Percentiles rank a stretch among this genome's conserved stretches.
These are phyloP conservation scores for Spodoptera litura DNA, from an alignment of 1,140 invertebrate species.

Conservation along the genomic window DNA sequence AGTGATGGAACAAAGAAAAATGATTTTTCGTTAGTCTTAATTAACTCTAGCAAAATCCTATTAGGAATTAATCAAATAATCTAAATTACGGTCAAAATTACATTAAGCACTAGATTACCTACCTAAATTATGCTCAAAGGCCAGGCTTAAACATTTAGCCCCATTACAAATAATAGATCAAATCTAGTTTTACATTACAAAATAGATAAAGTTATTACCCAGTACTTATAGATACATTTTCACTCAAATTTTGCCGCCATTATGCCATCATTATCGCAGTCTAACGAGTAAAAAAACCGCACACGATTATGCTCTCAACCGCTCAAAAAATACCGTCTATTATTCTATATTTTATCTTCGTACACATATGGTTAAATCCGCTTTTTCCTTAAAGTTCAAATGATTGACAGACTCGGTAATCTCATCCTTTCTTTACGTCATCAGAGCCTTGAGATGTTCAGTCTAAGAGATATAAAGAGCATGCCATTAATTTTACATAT, in stretches of 20 bases:
- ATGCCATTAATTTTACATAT: too few relatives aligned
- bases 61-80: too few relatives aligned
- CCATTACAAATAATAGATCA: constrained; percentile 4
- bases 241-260: constrained; percentile 11
- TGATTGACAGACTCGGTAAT: constrained; percentile 12
- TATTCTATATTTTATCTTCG: neutral
- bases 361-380: neutral
- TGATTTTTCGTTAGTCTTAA: too few relatives aligned
- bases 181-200: neutral
- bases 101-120: neutral
- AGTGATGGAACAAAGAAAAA: too few relatives aligned
- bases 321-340: neutral
- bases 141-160: neutral
- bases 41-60: too few relatives aligned
- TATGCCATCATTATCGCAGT: neutral
- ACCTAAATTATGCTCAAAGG: neutral
- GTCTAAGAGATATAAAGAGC: too few relatives aligned
- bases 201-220: constrained; percentile 20
- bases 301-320: neutral
- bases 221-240: constrained; percentile 20
- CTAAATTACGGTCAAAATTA: neutral
- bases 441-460: neutral
- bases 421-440: constrained; percentile 22
- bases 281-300: neutral
- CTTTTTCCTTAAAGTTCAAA: neutral